These are phyloP conservation scores for Anas platyrhynchos DNA, from an alignment of 2,113 vertebrate species.

Conservation along the genomic window DNA sequence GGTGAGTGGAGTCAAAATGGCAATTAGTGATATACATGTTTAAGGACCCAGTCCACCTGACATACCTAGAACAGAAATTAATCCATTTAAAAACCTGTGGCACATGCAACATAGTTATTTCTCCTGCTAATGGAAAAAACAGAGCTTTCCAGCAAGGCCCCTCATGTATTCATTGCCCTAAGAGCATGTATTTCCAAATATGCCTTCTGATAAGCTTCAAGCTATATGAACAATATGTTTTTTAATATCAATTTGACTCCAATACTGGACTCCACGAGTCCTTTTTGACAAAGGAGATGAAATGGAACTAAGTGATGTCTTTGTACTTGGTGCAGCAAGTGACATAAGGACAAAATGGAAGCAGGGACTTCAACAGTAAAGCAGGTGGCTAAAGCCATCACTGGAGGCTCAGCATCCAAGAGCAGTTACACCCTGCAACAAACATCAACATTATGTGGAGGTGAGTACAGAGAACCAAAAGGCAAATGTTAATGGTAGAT, in stretches of 20 bases:
- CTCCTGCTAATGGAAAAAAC: not conserved
- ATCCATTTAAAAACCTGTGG: not conserved
- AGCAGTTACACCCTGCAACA: not conserved
- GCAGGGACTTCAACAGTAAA: not conserved
- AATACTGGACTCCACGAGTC: not conserved
- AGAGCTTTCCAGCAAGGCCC: not conserved
- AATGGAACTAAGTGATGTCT: not conserved
- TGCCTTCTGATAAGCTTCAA: not conserved
- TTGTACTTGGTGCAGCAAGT: not conserved
- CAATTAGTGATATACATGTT: not conserved
- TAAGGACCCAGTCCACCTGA: not conserved
- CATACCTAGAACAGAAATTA: not conserved
- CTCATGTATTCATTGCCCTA: not conserved
- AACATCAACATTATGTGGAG: not conserved
- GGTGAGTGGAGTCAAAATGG: not conserved
- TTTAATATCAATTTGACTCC: not conserved
- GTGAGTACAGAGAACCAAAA: not conserved
- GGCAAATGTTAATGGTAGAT: not conserved
- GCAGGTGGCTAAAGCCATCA: not conserved
- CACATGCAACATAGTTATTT: not conserved
- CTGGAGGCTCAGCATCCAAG: not conserved
- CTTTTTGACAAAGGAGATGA: not conserved
- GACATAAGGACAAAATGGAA: not conserved
- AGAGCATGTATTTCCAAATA: not conserved
- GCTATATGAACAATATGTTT: not conserved